Percentiles rank a stretch among this genome's conserved stretches.
Evolutionary conservation across 2,797 vertebrate genomes (phyloP).

Genomic region (Malacoraja senta): DNA sequence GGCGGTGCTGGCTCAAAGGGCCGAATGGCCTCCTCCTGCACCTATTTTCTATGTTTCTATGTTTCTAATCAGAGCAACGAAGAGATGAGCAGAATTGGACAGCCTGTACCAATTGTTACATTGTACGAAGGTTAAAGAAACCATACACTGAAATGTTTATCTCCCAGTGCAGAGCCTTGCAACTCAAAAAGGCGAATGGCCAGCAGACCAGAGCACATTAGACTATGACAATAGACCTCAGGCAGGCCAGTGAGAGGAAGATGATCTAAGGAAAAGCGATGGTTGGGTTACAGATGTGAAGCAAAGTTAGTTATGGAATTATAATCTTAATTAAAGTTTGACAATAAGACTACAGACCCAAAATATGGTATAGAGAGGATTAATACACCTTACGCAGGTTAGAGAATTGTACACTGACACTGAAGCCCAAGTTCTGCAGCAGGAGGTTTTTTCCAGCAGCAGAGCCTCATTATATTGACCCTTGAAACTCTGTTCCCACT

Average conservation of each 20-base stretch:
- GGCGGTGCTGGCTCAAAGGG: too few relatives aligned
- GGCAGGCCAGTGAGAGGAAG: not conserved
- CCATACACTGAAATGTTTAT: not conserved
- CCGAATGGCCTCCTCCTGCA: too few relatives aligned
- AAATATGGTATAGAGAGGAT: too few relatives aligned
- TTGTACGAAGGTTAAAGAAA: not conserved
- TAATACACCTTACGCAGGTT: too few relatives aligned
- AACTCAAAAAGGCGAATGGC: not conserved
- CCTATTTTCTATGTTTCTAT: too few relatives aligned
- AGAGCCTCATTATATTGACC: not conserved
- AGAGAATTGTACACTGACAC: not conserved
- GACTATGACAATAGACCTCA: not conserved
- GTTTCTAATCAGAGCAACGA: not conserved
- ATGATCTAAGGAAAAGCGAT: not conserved
- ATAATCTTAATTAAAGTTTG: too few relatives aligned
- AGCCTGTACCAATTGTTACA: too few relatives aligned
- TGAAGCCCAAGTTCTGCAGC: not conserved
- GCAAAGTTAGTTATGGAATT: too few relatives aligned
- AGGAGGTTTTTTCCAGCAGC: not conserved
- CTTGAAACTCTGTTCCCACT: not conserved
- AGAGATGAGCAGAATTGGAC: not conserved
- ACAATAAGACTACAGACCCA: too few relatives aligned
- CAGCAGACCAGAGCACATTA: not conserved
- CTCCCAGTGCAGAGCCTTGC: not conserved
- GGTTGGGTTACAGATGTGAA: not conserved